Percentiles rank a stretch among this genome's conserved stretches.
These are phyloP conservation scores for Crocuta crocuta DNA, from an alignment of 2,113 vertebrate genomes.

Conservation along the genomic window DNA sequence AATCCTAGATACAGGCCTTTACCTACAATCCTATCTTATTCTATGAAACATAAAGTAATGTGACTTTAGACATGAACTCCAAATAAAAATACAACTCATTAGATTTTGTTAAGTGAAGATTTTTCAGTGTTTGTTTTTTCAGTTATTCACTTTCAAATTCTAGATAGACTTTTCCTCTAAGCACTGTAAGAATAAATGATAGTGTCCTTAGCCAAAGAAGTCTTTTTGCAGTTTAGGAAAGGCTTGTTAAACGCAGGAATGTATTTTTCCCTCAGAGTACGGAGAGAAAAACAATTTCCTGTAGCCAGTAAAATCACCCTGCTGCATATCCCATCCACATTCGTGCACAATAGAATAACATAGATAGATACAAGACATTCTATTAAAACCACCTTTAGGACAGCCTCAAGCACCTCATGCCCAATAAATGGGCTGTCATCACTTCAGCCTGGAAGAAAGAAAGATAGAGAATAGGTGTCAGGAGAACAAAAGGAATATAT, in stretches of 20 bases:
- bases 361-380: not conserved
- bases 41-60: not conserved
- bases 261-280: not conserved
- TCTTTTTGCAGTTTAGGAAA: slow-evolving; percentile 50
- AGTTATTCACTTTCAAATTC: slow-evolving; percentile 54
- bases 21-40: not conserved
- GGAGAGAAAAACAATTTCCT: slow-evolving; percentile 22
- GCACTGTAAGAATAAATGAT: not conserved
- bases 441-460: slow-evolving; percentile 32
- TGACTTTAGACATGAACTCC: slow-evolving; percentile 25
- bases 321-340: not conserved
- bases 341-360: not conserved
- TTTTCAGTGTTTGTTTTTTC: slow-evolving; percentile 55
- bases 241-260: slow-evolving; percentile 31
- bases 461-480: slow-evolving; percentile 30
- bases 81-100: slow-evolving; percentile 59
- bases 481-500: slow-evolving; percentile 57
- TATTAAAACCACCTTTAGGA: slow-evolving; percentile 16
- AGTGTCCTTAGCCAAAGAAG: slow-evolving; percentile 38
- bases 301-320: not conserved
- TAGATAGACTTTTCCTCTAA: slow-evolving; percentile 25
- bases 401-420: not conserved
- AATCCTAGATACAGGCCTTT: not conserved
- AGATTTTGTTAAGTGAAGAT: slow-evolving; percentile 44
- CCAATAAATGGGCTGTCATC: slow-evolving; percentile 43